These are phyloP conservation scores for Gobio occitaniae DNA, from an alignment of 2,797 vertebrate genomes.

Conservation along the genomic window DNA sequence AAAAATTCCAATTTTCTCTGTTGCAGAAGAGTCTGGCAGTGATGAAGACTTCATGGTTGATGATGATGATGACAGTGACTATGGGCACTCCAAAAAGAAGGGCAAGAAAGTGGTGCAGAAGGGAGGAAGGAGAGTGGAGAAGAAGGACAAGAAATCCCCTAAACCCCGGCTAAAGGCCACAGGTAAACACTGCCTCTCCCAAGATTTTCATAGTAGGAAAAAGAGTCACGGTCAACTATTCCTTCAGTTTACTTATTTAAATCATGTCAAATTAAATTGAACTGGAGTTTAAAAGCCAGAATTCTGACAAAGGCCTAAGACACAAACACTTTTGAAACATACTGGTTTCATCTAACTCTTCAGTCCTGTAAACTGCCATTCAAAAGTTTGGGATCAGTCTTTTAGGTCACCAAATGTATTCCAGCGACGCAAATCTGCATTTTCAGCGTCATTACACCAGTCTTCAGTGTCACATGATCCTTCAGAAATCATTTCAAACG, in stretches of 20 bases:
- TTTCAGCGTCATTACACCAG: background rate
- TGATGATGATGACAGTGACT: slow-evolving; percentile 98
- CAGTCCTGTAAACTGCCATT: no score
- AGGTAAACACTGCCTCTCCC: slow-evolving; percentile 75
- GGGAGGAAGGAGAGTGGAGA: slow-evolving; percentile 93
- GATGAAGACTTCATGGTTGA: slow-evolving; percentile 98
- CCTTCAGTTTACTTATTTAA: background rate
- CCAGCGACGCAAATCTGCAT: background rate
- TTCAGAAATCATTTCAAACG: no score
- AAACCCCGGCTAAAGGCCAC: slow-evolving; percentile 99
- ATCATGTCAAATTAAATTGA: background rate
- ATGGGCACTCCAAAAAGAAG: slow-evolving; percentile 97
- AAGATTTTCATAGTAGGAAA: background rate
- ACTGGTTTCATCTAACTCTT: no score
- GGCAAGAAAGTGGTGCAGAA: slow-evolving; percentile 90
- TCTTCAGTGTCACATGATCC: no score
- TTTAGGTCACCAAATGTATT: background rate
- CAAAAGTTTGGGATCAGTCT: no score
- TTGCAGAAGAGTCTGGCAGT: slow-evolving; percentile 85
- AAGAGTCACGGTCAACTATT: background rate
- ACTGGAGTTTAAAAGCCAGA: background rate
- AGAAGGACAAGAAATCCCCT: slow-evolving; percentile 98
- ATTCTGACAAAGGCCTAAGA: background rate
- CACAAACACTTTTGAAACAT: background rate
- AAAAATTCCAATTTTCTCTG: background rate